These are phyloP conservation scores for Ornithoptera priamus DNA, from an alignment of 2,888 invertebrate species.

Conservation along the genomic window DNA sequence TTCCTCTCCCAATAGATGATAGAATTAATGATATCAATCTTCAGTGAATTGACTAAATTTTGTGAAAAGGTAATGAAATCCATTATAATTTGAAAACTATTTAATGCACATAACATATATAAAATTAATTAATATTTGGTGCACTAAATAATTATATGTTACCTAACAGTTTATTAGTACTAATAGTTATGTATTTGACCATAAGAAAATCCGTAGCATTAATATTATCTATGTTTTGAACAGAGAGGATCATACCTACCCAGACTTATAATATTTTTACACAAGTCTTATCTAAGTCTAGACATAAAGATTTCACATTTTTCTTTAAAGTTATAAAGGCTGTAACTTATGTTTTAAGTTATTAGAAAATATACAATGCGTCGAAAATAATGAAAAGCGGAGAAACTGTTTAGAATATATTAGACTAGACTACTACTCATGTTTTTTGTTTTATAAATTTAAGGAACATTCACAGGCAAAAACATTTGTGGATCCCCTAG, in stretches of 20 bases:
- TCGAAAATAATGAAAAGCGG: neutral
- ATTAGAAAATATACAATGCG: neutral
- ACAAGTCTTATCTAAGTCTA: neutral
- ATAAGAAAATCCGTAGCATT: neutral
- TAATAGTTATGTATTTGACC: neutral
- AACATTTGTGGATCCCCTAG: conserved; percentile 90
- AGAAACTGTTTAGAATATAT: conserved; percentile 9
- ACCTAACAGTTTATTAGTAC: neutral
- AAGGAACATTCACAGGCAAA: conserved; percentile 86
- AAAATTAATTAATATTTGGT: conserved; percentile 10
- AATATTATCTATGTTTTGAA: neutral
- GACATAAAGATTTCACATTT: neutral
- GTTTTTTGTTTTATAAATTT: conserved; percentile 41
- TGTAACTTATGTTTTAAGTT: neutral
- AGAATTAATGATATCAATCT: neutral
- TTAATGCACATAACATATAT: conserved; percentile 1
- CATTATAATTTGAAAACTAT: conserved; percentile 14
- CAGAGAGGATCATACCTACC: neutral
- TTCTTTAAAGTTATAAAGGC: neutral
- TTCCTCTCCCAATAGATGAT: neutral
- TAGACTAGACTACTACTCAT: conserved; percentile 43
- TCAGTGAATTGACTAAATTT: neutral
- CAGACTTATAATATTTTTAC: neutral
- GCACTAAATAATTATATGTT: neutral
- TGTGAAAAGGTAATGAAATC: neutral